Percentiles rank a stretch among this genome's conserved stretches.
Evolutionary conservation across 2,797 vertebrate species (phyloP).

Genomic region (Coracias cyanogaster): DNA sequence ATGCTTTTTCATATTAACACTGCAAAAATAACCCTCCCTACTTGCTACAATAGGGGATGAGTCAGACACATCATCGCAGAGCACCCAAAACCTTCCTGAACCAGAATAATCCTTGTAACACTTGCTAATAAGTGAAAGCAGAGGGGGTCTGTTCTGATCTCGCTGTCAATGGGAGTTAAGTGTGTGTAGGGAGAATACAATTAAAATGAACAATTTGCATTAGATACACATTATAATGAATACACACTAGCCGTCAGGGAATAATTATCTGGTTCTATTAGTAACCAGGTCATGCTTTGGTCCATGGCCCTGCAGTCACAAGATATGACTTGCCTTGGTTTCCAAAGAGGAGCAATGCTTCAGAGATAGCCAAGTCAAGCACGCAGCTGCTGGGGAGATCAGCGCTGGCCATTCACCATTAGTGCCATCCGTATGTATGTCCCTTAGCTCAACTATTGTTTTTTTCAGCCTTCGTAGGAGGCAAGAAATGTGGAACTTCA

Average conservation of each 20-base stretch:
- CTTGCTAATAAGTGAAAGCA: slow-evolving; percentile 38
- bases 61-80: slow-evolving; percentile 38
- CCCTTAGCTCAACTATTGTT: not conserved
- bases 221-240: slow-evolving; percentile 22
- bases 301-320: not conserved
- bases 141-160: slow-evolving; percentile 1
- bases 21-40: slow-evolving; percentile 33
- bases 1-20: slow-evolving; percentile 50
- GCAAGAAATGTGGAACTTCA: not conserved
- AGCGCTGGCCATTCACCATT: not conserved
- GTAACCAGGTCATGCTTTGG: slow-evolving; percentile 23
- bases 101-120: slow-evolving; percentile 35
- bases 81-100: slow-evolving; percentile 15
- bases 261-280: slow-evolving; percentile 32
- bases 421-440: not conserved
- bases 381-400: not conserved
- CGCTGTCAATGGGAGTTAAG: slow-evolving; percentile 45
- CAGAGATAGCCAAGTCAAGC: not conserved
- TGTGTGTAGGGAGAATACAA: not conserved
- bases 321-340: not conserved
- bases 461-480: not conserved
- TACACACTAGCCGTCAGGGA: not conserved
- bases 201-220: slow-evolving; percentile 38
- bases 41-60: slow-evolving; percentile 56
- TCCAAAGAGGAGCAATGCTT: not conserved